Percentiles rank a stretch among this genome's conserved stretches.
These are phyloP conservation scores for Plebejus anna DNA, from an alignment of 2,888 invertebrate species.

Conservation along the genomic window DNA sequence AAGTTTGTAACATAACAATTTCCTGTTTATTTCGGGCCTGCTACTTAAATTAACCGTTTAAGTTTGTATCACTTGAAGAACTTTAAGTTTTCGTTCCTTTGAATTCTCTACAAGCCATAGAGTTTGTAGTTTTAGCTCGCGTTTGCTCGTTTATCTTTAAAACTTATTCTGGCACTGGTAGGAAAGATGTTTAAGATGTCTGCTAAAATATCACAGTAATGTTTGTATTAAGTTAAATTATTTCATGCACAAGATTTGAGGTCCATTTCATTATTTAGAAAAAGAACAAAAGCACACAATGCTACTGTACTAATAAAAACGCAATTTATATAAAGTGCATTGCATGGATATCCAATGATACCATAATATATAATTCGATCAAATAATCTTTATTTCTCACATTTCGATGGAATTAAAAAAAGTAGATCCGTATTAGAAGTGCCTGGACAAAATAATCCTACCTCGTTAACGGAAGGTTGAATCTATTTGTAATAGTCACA, in stretches of 20 bases:
- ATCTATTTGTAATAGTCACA: constrained; percentile 10
- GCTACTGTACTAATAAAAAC: too few species aligned
- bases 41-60: neutral
- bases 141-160: neutral
- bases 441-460: neutral
- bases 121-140: neutral
- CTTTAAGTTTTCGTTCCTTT: neutral
- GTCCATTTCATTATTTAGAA: too few species aligned
- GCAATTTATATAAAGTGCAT: too few species aligned
- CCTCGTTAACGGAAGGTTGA: neutral
- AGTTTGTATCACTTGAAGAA: neutral
- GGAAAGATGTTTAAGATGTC: neutral
- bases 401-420: neutral
- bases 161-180: neutral
- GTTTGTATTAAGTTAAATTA: neutral
- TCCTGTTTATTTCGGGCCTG: neutral
- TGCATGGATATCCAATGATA: too few species aligned
- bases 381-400: neutral
- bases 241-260: neutral
- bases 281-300: too few species aligned
- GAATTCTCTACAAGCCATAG: constrained; percentile 2
- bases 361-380: neutral
- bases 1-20: neutral
- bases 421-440: neutral
- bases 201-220: neutral